Evolutionary conservation across 2,888 invertebrate species (phyloP), one percentile per base, ranked within the genome.

Genomic region (Eristalis pertinax): DNA sequence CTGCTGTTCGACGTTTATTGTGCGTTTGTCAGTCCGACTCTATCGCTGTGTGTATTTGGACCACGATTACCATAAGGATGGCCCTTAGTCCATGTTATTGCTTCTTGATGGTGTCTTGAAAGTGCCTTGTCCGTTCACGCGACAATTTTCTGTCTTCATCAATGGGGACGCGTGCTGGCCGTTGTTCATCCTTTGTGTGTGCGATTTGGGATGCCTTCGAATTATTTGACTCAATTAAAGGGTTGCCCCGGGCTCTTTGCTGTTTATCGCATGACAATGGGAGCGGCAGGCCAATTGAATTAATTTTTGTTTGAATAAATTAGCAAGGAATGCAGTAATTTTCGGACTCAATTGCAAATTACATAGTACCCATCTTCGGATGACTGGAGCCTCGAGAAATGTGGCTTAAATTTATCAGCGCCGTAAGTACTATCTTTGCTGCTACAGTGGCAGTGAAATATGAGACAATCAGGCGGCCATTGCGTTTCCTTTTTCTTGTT

Each of bases 251-350:
- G 62, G 64, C n/a, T 62, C 19, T 58, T 62, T 74, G 74, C 62
- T 83, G 74, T 74, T 87, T 84, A 87, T 87, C 87, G 84, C 56
- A 60, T 32, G 73, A 63, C 73, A 72, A 68, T 50, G 50, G 75
- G 24, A 65, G 68, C 67, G 73, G 68, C 87, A 84, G 87, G 87
- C 87, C 79, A 87, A 87, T 87, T 83, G 84, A 87, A 87, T 87
- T 87, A 87, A 87, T 87, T 87, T 87, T 84, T 80, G 76, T 76
- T 87, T 84, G 87, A 84, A 87, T 87, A 87, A 87, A 87, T 87
- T 84, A 87, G 35, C 68, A 60, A 29, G 24, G 67, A 84, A 65
- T 87, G 84, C 79, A 84, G 87, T 84, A 76, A 80, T 80, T 84
- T 76, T 76, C 63, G 22, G 65, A 87, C 75, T 69, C 62, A 84